Conservation (phyloP, 2,888 invertebrate genomes). For the Yponomeuta malinellus region DNA sequence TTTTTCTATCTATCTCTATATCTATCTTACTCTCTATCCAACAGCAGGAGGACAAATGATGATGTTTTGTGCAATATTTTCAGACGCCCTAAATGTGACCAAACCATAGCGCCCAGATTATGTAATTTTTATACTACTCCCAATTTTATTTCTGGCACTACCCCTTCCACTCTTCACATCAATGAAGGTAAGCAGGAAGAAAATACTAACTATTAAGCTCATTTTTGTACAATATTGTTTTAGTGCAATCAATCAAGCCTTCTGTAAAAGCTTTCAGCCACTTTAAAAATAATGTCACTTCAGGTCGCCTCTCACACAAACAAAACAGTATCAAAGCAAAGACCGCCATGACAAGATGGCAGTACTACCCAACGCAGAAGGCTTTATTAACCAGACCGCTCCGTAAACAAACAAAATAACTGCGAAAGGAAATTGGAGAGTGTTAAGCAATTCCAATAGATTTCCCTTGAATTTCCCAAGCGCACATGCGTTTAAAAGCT, state of each 20-base stretch:
- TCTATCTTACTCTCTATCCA: too few species aligned
- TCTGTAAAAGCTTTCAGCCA: not conserved
- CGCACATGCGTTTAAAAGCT: not conserved
- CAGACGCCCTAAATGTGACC: too few species aligned
- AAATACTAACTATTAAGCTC: too few species aligned
- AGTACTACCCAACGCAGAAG: not conserved
- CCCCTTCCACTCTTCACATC: too few species aligned
- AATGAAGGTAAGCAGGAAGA: too few species aligned
- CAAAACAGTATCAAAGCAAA: not conserved
- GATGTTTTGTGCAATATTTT: too few species aligned
- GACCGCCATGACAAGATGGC: not conserved
- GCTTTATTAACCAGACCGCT: not conserved
- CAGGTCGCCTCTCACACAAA: not conserved
- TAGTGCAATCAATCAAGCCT: not conserved
- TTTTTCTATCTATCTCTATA: too few species aligned
- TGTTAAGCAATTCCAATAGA: not conserved
- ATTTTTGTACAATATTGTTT: too few species aligned
- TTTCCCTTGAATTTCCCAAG: not conserved
- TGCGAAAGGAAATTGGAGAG: constrained; percentile 1
- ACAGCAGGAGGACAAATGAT: too few species aligned
- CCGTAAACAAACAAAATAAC: not conserved
- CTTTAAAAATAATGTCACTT: not conserved
- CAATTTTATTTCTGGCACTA: too few species aligned
- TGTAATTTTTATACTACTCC: too few species aligned
- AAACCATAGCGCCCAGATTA: too few species aligned